Evolutionary conservation across 1,140 invertebrate genomes (phyloP).

Genomic region (Hermatobates lingyangjiaoensis): DNA sequence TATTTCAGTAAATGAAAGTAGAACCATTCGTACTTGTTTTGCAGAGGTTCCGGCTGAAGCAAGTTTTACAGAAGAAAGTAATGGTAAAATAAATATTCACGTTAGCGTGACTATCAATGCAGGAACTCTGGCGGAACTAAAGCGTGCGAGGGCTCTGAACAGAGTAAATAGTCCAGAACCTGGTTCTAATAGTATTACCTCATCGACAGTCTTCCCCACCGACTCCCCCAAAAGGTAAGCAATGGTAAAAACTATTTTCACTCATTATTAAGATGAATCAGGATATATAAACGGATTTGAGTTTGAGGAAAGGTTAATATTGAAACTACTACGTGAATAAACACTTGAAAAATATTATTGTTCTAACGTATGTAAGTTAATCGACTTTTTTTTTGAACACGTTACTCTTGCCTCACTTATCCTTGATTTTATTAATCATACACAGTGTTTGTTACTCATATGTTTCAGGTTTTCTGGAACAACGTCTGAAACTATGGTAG

Average conservation of each 20-base stretch:
- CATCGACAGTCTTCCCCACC: constrained; percentile 4
- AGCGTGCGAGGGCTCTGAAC: constrained; percentile 69
- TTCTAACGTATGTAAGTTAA: constrained; percentile 4
- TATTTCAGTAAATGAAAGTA: not conserved
- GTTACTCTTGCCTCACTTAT: constrained; percentile 25
- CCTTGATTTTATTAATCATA: constrained; percentile 24
- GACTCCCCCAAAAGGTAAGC: not conserved
- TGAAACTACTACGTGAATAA: not conserved
- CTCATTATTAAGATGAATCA: too few relatives aligned
- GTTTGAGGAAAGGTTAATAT: too few relatives aligned
- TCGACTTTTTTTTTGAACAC: constrained; percentile 1
- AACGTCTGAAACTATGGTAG: constrained; percentile 41
- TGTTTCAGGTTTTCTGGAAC: constrained; percentile 45
- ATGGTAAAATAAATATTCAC: constrained; percentile 77
- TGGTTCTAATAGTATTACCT: not conserved
- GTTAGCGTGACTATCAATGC: constrained; percentile 41
- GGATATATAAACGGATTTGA: too few relatives aligned
- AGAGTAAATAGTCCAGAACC: constrained; percentile 36
- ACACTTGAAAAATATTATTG: not conserved
- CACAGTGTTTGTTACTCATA: constrained; percentile 28
- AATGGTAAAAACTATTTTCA: too few relatives aligned
- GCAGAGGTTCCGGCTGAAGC: constrained; percentile 24
- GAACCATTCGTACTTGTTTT: constrained; percentile 4
- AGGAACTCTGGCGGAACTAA: constrained; percentile 65
- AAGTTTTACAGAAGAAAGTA: constrained; percentile 37